Conservation (phyloP, 1,140 invertebrate species). For the Amphibalanus amphitrite region DNA sequence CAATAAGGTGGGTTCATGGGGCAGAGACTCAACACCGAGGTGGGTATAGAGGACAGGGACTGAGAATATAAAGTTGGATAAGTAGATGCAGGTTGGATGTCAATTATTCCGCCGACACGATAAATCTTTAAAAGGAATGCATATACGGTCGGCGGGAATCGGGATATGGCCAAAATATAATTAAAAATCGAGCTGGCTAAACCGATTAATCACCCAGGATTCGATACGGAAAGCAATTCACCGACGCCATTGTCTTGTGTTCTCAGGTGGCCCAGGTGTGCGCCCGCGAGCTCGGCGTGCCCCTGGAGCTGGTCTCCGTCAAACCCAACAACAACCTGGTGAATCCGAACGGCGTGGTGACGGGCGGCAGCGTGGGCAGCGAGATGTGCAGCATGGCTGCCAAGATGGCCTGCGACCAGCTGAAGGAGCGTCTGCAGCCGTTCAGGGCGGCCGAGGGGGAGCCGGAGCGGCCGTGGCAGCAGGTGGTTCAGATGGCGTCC, state of each 20-base stretch:
- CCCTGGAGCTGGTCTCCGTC: constrained; percentile 46
- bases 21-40: constrained; percentile 46
- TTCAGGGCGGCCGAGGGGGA: not conserved
- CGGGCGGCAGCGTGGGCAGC: constrained; percentile 9
- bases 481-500: not conserved
- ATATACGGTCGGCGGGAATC: too few relatives aligned
- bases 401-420: not conserved
- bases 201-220: too few relatives aligned
- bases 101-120: too few relatives aligned
- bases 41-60: too few relatives aligned
- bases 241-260: too few relatives aligned
- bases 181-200: too few relatives aligned
- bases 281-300: constrained; percentile 50
- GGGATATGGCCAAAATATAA: too few relatives aligned
- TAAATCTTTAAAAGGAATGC: too few relatives aligned
- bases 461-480: not conserved
- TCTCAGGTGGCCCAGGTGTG: constrained; percentile 52
- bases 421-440: not conserved
- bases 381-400: constrained; percentile 3
- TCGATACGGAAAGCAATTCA: too few relatives aligned
- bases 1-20: too few relatives aligned
- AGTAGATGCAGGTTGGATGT: too few relatives aligned
- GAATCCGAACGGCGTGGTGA: constrained; percentile 26
- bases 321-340: constrained; percentile 42
- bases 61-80: too few relatives aligned